Evolutionary conservation across 2,113 vertebrate genomes (phyloP).

Genomic region (Microcebus tavaratra): DNA sequence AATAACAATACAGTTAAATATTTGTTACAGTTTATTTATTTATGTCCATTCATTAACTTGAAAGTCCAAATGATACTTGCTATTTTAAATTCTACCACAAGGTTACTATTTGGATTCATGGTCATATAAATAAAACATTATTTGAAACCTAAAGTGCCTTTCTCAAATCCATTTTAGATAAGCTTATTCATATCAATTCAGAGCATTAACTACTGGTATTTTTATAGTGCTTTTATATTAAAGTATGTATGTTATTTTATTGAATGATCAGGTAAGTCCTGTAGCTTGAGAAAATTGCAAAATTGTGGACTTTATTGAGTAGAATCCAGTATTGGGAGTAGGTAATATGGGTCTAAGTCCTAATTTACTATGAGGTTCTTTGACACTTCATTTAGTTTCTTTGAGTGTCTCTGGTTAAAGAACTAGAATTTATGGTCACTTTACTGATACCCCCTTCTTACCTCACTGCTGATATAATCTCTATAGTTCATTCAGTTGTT

Average conservation of each 20-base stretch:
- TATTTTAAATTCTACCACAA: background rate
- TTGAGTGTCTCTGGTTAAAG: conserved; percentile 17
- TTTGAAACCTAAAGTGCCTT: background rate
- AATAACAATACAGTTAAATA: background rate
- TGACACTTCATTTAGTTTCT: background rate
- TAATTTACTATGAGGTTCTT: background rate
- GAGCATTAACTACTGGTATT: background rate
- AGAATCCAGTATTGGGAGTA: background rate
- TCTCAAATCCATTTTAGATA: background rate
- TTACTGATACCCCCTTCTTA: background rate
- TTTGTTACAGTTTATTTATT: background rate
- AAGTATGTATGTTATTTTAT: conserved; percentile 4
- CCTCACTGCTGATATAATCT: background rate
- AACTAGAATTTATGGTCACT: background rate
- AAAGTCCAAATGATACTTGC: background rate
- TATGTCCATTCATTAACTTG: background rate
- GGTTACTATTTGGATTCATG: background rate
- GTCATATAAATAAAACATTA: background rate
- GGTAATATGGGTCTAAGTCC: background rate
- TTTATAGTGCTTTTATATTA: conserved; percentile 13
- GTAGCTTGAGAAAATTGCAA: background rate
- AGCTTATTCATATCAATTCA: conserved; percentile 5
- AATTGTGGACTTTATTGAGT: background rate
- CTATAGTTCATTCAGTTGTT: background rate
- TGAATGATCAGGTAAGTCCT: conserved; percentile 13